A percentile compares a stretch with the other conserved stretches of the same genome.
Conservation (phyloP, 92 coral and sea anemone genomes). For the Phenganax subtilis region DNA sequence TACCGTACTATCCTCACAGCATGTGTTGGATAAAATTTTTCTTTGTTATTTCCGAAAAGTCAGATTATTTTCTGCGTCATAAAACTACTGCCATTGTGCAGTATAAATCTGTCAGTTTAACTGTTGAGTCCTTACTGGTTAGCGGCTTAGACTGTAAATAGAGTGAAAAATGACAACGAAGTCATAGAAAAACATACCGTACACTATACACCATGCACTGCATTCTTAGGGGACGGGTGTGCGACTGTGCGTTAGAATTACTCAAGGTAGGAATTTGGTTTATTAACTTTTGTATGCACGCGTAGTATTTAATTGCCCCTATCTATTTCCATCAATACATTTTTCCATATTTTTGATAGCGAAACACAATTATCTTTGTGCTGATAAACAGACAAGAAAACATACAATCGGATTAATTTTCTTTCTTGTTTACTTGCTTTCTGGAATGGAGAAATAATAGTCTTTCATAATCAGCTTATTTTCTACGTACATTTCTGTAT, state of each 20-base stretch:
- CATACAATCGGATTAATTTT: constrained; percentile 22
- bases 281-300: background rate
- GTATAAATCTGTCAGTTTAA: too few species aligned
- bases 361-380: background rate
- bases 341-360: background rate
- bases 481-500: background rate
- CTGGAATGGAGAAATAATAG: background rate
- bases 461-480: background rate
- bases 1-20: constrained; percentile 4
- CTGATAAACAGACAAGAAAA: background rate
- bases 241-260: background rate
- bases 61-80: too few species aligned
- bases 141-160: too few species aligned
- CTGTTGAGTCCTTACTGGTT: too few species aligned
- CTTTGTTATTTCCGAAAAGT: background rate
- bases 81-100: too few species aligned
- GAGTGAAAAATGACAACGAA: too few species aligned
- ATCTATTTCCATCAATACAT: constrained; percentile 1
- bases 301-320: constrained; percentile 9
- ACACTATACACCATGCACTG: too few species aligned
- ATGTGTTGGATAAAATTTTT: background rate
- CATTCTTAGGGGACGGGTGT: too few species aligned
- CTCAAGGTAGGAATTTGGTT: background rate
- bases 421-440: constrained; percentile 1
- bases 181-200: too few species aligned